Evolutionary conservation across 1,140 invertebrate genomes (phyloP).

Genomic region (Daktulosphaira vitifoliae): DNA sequence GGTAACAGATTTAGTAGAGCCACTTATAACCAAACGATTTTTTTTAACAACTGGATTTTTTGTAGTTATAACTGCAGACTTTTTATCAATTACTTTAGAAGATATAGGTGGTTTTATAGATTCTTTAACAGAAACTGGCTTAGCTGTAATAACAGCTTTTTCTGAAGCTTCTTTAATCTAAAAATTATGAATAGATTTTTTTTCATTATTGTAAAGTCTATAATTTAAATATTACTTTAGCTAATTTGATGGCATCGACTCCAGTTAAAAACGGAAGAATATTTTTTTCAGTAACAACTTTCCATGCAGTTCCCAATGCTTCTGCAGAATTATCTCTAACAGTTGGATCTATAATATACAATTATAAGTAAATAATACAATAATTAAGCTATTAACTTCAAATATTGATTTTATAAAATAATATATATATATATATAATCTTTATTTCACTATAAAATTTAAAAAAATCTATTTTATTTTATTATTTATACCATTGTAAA

Average conservation of each 20-base stretch:
- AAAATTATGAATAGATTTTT: constrained; percentile 18
- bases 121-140: constrained; percentile 47
- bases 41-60: constrained; percentile 10
- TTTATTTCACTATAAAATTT: too few relatives aligned
- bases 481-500: too few relatives aligned
- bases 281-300: constrained; percentile 85
- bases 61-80: background rate
- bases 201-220: background rate
- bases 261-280: constrained; percentile 78
- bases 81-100: constrained; percentile 44
- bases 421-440: too few relatives aligned
- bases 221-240: constrained; percentile 54
- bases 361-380: background rate
- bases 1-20: background rate
- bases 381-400: too few relatives aligned
- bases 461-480: background rate
- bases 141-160: constrained; percentile 77
- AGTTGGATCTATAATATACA: constrained; percentile 56
- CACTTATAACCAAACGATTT: constrained; percentile 5
- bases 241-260: constrained; percentile 83
- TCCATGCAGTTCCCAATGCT: constrained; percentile 88
- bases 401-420: too few relatives aligned
- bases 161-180: constrained; percentile 87
- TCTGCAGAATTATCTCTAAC: constrained; percentile 79
- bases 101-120: constrained; percentile 47